Conservation (phyloP, 1,140 invertebrate species). For the Papilio xuthus region DNA sequence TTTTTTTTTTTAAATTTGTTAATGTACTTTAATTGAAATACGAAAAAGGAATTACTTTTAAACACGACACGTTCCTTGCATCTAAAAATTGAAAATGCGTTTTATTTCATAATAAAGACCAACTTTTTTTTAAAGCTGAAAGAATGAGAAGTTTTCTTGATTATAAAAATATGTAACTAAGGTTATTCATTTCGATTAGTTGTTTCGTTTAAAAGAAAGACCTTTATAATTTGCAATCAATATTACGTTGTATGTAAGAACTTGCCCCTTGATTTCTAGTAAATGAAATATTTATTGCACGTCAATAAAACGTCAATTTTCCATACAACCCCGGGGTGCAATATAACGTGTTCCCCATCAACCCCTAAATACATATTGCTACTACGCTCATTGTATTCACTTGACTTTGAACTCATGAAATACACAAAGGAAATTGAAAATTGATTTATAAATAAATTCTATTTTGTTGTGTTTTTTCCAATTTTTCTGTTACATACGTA, state of each 20-base stretch:
- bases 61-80: too few relatives aligned
- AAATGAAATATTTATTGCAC: conserved; percentile 38
- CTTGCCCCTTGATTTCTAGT: conserved; percentile 33
- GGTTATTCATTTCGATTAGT: not conserved
- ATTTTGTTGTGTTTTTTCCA: not conserved
- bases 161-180: not conserved
- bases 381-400: conserved; percentile 27
- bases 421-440: conserved; percentile 16
- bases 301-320: conserved; percentile 39
- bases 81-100: too few relatives aligned
- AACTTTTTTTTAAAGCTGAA: too few relatives aligned
- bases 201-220: too few relatives aligned
- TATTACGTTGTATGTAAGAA: conserved; percentile 2
- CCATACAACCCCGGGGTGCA: conserved; percentile 36
- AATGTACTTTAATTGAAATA: too few relatives aligned
- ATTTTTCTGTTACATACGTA: too few relatives aligned
- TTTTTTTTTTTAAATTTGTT: too few relatives aligned
- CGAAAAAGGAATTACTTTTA: too few relatives aligned
- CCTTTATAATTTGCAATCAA: conserved; percentile 10
- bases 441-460: not conserved
- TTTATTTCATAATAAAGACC: too few relatives aligned
- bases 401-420: conserved; percentile 29
- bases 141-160: too few relatives aligned
- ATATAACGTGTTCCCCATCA: conserved; percentile 32
- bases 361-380: conserved; percentile 39